Evolutionary conservation across 2,113 vertebrate genomes (phyloP).

Genomic region (Erythrolamprus reginae): DNA sequence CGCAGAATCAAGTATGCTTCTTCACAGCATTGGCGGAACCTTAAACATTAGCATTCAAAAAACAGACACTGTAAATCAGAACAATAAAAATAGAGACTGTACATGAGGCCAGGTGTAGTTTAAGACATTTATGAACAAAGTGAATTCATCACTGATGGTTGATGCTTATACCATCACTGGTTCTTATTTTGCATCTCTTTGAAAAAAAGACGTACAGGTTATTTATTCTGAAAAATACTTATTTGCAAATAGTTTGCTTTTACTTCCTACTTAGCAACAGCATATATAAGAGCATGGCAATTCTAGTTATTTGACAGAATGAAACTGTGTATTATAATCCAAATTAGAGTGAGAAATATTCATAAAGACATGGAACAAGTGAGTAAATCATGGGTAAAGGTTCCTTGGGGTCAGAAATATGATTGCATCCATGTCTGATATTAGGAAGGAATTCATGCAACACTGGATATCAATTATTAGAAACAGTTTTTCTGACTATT

Average conservation of each 20-base stretch:
- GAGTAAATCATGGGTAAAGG: background rate
- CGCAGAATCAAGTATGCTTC: slow-evolving; percentile 91
- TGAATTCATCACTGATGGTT: background rate
- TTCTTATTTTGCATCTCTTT: background rate
- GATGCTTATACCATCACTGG: background rate
- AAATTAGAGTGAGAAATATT: background rate
- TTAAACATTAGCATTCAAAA: slow-evolving; percentile 33
- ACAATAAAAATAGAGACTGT: background rate
- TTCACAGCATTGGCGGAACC: slow-evolving; percentile 96
- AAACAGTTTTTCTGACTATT: background rate
- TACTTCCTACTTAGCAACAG: background rate
- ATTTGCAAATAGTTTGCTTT: slow-evolving; percentile 1
- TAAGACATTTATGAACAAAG: background rate
- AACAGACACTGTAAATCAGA: background rate
- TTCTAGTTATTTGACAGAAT: background rate
- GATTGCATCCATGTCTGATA: background rate
- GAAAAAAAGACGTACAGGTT: background rate
- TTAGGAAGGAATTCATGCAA: background rate
- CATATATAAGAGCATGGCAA: background rate
- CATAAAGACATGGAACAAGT: background rate
- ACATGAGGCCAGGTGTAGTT: background rate
- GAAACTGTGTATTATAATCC: background rate
- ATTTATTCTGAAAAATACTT: background rate
- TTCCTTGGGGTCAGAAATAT: background rate
- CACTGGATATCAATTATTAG: background rate